phyloP scores from a whole-genome alignment of 2,888 invertebrate species.

The Lasius fuliginosus region DNA sequence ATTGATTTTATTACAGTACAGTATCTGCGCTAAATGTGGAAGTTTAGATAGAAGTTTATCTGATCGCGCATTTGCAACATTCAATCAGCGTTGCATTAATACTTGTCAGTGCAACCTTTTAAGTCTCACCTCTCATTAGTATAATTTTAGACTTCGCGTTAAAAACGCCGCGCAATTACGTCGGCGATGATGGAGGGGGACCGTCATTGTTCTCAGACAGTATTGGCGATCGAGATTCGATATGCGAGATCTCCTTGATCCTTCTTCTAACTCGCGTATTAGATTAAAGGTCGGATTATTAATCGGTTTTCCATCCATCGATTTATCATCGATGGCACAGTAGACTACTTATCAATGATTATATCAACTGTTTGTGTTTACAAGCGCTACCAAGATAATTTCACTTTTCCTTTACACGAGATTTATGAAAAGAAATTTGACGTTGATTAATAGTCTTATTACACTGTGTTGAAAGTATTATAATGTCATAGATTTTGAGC shows the following conservation, averaged over 20 bases:
- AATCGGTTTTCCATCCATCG: conserved; percentile 65
- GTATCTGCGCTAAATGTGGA: conserved; percentile 21
- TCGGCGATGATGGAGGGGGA: background rate
- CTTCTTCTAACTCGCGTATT: conserved; percentile 45
- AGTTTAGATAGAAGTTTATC: conserved; percentile 38
- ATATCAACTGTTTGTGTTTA: conserved; percentile 50
- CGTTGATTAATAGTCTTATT: conserved; percentile 39
- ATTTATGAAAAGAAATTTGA: conserved; percentile 36
- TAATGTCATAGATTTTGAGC: conserved; percentile 7
- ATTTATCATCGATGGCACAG: conserved; percentile 58
- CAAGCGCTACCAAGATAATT: conserved; percentile 54
- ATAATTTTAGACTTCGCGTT: conserved; percentile 39
- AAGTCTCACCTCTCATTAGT: conserved; percentile 41
- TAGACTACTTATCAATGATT: conserved; percentile 63
- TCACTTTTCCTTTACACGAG: conserved; percentile 24
- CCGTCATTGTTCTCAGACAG: conserved; percentile 19
- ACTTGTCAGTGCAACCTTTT: conserved; percentile 37
- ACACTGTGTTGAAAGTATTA: background rate
- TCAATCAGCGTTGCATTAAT: conserved; percentile 49
- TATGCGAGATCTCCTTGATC: conserved; percentile 28
- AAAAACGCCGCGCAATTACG: conserved; percentile 21
- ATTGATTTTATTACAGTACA: conserved; percentile 31
- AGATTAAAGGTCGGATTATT: conserved; percentile 59
- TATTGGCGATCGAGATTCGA: background rate
- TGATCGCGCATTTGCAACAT: conserved; percentile 17